These are phyloP conservation scores for Odontophorus gujanensis DNA, from an alignment of 2,113 vertebrate genomes.

Conservation along the genomic window DNA sequence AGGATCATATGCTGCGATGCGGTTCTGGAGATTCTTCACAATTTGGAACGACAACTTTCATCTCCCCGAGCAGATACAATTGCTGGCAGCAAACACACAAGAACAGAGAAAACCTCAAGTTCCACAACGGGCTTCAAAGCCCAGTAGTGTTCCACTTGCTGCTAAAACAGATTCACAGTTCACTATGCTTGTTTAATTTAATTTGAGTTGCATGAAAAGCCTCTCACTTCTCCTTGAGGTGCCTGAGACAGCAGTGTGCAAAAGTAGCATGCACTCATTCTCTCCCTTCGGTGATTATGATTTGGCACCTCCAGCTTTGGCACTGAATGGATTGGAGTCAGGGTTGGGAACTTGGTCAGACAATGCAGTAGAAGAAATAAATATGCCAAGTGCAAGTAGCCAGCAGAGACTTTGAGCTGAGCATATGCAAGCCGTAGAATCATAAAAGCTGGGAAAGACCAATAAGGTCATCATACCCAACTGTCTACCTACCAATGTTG, in stretches of 20 bases:
- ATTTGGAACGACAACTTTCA: not conserved
- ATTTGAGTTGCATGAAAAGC: not conserved
- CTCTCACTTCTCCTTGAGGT: not conserved
- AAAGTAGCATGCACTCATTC: not conserved
- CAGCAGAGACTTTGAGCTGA: not conserved
- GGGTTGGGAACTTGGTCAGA: rapidly evolving
- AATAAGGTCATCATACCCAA: not conserved
- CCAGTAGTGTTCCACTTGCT: not conserved
- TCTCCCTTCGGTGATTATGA: not conserved
- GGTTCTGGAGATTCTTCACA: not conserved
- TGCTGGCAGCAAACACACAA: not conserved
- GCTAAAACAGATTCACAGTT: not conserved
- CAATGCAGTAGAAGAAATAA: not conserved
- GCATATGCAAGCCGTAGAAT: not conserved
- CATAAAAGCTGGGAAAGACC: not conserved
- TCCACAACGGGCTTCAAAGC: not conserved
- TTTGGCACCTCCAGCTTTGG: not conserved
- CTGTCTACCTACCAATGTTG: too few species aligned
- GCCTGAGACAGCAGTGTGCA: not conserved
- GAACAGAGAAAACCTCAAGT: not conserved
- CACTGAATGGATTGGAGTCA: not conserved
- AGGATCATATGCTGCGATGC: not conserved
- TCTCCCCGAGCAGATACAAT: conserved; percentile 17
- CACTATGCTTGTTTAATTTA: not conserved
- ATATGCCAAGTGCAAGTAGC: rapidly evolving